Evolutionary conservation across 2,888 invertebrate genomes (phyloP).

Genomic region (Nysson spinosus): DNA sequence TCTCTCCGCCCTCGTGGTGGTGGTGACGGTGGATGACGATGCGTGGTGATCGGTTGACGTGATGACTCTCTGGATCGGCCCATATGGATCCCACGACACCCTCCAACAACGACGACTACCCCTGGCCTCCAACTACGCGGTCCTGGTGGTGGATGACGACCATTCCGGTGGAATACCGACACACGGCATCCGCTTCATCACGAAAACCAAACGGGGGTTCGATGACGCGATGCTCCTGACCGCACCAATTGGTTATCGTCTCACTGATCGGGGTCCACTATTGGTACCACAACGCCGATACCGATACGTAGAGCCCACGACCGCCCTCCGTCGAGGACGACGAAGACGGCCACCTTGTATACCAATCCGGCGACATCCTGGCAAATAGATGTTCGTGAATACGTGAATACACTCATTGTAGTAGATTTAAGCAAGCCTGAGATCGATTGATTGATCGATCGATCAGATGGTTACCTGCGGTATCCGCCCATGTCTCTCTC

Average conservation of each 20-base stretch:
- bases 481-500: slow-evolving; percentile 54
- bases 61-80: slow-evolving; percentile 34
- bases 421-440: slow-evolving; percentile 74
- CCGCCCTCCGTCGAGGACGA: slow-evolving; percentile 98
- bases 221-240: slow-evolving; percentile 47
- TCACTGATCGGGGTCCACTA: slow-evolving; percentile 50
- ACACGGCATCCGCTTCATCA: slow-evolving; percentile 39
- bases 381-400: slow-evolving; percentile 99
- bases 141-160: slow-evolving; percentile 40
- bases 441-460: slow-evolving; percentile 60
- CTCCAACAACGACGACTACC: slow-evolving; percentile 12
- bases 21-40: slow-evolving; percentile 58
- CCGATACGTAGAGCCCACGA: slow-evolving; percentile 85
- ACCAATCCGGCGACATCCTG: slow-evolving; percentile 99
- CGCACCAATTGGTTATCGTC: slow-evolving; percentile 39
- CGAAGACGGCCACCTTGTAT: slow-evolving; percentile 99
- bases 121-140: slow-evolving; percentile 14
- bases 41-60: slow-evolving; percentile 56
- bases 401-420: slow-evolving; percentile 79
- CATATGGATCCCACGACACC: slow-evolving; percentile 20
- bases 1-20: slow-evolving; percentile 53
- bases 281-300: slow-evolving; percentile 60
- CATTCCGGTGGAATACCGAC: slow-evolving; percentile 21
- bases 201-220: slow-evolving; percentile 44
- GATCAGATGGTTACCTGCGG: slow-evolving; percentile 60